phyloP scores from a whole-genome alignment of 2,113 vertebrate species.

The Labrus mixtus region DNA sequence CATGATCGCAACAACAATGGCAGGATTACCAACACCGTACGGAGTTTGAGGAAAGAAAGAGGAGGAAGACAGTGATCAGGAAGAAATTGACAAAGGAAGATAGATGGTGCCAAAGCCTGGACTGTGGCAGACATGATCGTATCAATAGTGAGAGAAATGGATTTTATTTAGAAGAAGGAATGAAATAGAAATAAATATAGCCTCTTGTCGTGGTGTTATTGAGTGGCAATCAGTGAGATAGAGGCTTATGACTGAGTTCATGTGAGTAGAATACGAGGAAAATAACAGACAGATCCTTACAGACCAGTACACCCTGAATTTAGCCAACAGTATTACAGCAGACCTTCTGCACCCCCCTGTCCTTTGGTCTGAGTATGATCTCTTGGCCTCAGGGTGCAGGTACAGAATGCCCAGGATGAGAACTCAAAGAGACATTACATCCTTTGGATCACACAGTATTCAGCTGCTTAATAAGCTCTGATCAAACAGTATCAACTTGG shows the following conservation, averaged over 20 bases:
- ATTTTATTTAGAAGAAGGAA: slow-evolving; percentile 44
- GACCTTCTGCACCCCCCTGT: too few species aligned
- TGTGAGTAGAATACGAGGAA: slow-evolving; percentile 21
- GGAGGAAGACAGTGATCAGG: slow-evolving; percentile 68
- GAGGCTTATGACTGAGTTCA: slow-evolving; percentile 17
- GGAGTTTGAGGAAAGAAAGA: slow-evolving; percentile 43
- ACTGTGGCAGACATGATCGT: slow-evolving; percentile 61
- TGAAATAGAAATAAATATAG: slow-evolving; percentile 48
- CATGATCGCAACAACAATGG: slow-evolving; percentile 82
- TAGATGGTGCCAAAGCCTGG: slow-evolving; percentile 47
- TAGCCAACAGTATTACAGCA: too few species aligned
- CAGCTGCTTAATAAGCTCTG: too few species aligned
- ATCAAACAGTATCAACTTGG: too few species aligned
- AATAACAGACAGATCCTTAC: slow-evolving; percentile 1
- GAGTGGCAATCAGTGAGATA: neutral
- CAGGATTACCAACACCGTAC: slow-evolving; percentile 77
- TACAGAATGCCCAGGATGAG: too few species aligned
- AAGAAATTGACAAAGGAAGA: slow-evolving; percentile 68
- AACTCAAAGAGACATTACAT: too few species aligned
- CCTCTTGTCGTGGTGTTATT: neutral
- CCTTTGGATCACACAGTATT: too few species aligned
- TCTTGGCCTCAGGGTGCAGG: too few species aligned
- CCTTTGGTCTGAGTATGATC: too few species aligned
- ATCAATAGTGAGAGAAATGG: slow-evolving; percentile 61
- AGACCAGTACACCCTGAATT: neutral